Evolutionary conservation across 1,140 invertebrate genomes (phyloP).

Genomic region (Araneus ventricosus): DNA sequence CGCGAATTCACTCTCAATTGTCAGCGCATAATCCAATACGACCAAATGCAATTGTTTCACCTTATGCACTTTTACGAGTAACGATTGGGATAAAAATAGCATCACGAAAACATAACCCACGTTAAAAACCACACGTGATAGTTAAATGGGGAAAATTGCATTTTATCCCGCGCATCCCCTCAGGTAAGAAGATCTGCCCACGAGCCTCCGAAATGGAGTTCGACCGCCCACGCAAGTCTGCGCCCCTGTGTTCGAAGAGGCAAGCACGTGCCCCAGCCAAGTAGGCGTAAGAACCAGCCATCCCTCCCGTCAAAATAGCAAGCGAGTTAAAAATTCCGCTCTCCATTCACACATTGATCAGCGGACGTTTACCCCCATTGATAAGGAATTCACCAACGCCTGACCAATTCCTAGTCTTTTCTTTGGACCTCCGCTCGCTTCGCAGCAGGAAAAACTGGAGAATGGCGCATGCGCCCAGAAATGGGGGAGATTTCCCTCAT

Average conservation of each 20-base stretch:
- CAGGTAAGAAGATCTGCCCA: not conserved
- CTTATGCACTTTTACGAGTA: no score
- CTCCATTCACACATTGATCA: slow-evolving; percentile 50
- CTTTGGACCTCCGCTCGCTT: not conserved
- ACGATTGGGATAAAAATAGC: no score
- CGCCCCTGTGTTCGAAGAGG: not conserved
- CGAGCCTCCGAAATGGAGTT: not conserved
- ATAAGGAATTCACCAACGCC: slow-evolving; percentile 48
- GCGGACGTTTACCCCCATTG: slow-evolving; percentile 37
- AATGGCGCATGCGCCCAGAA: not conserved
- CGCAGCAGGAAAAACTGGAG: not conserved
- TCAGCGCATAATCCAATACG: no score
- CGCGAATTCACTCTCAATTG: no score
- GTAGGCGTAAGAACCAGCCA: slow-evolving; percentile 5
- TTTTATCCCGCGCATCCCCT: no score
- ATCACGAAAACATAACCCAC: no score
- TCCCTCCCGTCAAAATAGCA: slow-evolving; percentile 2
- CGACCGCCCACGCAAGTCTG: not conserved
- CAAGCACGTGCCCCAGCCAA: not conserved
- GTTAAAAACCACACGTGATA: no score
- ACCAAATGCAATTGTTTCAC: no score
- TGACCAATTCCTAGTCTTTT: slow-evolving; percentile 33
- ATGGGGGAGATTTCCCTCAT: not conserved
- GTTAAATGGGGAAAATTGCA: no score
- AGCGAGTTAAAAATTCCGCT: slow-evolving; percentile 26